Base-by-base conservation (phyloP, 2,888 invertebrate genomes). In the Brachynemurus nebulosus region DNA sequence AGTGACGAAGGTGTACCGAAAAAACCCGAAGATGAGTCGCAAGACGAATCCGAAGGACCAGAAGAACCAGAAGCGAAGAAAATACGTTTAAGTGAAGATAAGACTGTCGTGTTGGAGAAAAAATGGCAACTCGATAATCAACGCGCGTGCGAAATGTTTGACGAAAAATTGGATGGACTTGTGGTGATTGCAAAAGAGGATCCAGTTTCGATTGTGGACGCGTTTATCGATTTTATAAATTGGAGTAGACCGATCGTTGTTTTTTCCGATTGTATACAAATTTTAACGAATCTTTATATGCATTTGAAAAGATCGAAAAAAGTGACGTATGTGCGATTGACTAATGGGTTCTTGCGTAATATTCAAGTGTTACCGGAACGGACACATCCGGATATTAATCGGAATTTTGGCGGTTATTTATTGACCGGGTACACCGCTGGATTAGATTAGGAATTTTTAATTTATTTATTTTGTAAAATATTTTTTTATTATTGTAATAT, bases 311-410 rank as follows among this genome's bases (percentile, higher is more conserved):
- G 78, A 44, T 69, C 74, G 42, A 70, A 71, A 45, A 77, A 79
- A 58, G 76, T 85, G 14, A 75, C 88, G 8, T 81, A 80, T 56
- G 64, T 96, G 33, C 78, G 78, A 59, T 64, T 98, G 8, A 78
- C 80, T 33, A 86, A 85, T 52, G 90, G 85, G 57, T 96, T 93
- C 78, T 68, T 89, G 62, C 73, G 95, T 51, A 78, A 80, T 53
- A 92, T 92, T 69, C 96, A 96, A 74, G 80, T 91, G 21, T 65
- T 92, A 49, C 80, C 85, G 2, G 81, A 88, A 51, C 74, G 97
- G 61, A 96, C 96, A 14, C 97, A 97, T 70, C 97, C 97, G 2
- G 82, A 88, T 59, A 90, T 96, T 25, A 78, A 77, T 54, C 96
- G 93, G 83, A 85, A 79, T 59, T 82, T 78, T 47, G 86, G 95